A percentile compares a stretch with the other conserved stretches of the same genome.
Evolutionary conservation across 2,797 vertebrate species (phyloP).

Genomic region (Poeciliopsis gracilis): DNA sequence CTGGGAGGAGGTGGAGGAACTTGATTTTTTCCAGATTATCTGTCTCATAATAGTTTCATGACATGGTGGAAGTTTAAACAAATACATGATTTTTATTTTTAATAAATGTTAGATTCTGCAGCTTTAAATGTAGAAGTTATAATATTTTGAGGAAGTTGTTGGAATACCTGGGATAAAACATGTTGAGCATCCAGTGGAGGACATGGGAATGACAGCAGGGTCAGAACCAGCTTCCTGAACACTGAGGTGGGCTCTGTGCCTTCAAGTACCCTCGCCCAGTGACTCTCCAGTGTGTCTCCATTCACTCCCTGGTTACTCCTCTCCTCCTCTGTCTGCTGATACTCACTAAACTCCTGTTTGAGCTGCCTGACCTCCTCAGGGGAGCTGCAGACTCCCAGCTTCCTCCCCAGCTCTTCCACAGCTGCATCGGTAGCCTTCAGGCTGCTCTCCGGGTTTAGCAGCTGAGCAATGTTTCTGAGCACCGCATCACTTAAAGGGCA

Average conservation of each 20-base stretch:
- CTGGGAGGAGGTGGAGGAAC: too few relatives aligned
- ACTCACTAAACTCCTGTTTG: constrained; percentile 69
- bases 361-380: constrained; percentile 62
- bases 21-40: too few relatives aligned
- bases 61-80: too few relatives aligned
- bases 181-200: constrained; percentile 69
- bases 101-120: not conserved
- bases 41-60: too few relatives aligned
- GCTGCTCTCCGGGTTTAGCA: constrained; percentile 72
- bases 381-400: constrained; percentile 69
- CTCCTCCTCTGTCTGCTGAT: constrained; percentile 59
- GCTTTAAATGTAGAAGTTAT: not conserved
- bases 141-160: not conserved
- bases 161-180: constrained; percentile 73
- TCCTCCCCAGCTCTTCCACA: constrained; percentile 66
- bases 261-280: constrained; percentile 72
- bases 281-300: constrained; percentile 54
- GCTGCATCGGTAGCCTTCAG: constrained; percentile 53
- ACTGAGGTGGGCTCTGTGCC: constrained; percentile 48
- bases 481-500: constrained; percentile 71
- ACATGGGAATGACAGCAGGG: constrained; percentile 76
- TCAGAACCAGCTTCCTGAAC: constrained; percentile 78
- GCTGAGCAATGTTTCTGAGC: constrained; percentile 66
- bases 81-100: too few relatives aligned
- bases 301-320: constrained; percentile 19